Percentiles rank a stretch among this genome's conserved stretches.
These are phyloP conservation scores for Holacanthus passer DNA, from an alignment of 2,113 vertebrate genomes.

Conservation along the genomic window DNA sequence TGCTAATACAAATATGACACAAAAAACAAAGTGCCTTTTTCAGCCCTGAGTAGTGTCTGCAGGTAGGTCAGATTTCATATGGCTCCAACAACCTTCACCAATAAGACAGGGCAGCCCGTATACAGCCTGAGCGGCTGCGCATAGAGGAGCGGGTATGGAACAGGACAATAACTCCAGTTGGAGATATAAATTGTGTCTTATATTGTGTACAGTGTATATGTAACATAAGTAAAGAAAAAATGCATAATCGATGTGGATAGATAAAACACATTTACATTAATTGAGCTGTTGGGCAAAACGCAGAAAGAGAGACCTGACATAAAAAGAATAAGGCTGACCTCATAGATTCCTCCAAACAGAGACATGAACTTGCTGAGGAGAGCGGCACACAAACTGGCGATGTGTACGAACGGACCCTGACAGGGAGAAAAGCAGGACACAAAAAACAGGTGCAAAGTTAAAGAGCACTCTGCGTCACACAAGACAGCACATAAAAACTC, in stretches of 20 bases:
- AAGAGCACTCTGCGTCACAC: not conserved
- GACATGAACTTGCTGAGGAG: conserved; percentile 98
- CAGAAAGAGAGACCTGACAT: not conserved
- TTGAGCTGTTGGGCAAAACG: not conserved
- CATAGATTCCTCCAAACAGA: conserved; percentile 96
- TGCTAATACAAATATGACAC: too few relatives aligned
- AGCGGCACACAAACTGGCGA: conserved; percentile 95
- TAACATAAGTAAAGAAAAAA: not conserved
- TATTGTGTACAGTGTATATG: too few relatives aligned
- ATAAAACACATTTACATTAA: not conserved
- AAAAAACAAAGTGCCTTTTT: too few relatives aligned
- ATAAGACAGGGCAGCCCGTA: not conserved
- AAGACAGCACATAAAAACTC: not conserved
- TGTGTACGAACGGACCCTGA: conserved; percentile 97
- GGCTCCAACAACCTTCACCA: not conserved
- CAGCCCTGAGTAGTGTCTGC: not conserved
- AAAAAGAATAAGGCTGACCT: conserved; percentile 83
- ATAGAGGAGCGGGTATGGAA: not conserved
- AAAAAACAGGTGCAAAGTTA: not conserved
- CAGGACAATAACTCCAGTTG: not conserved
- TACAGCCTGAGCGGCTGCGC: not conserved
- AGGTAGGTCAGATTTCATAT: not conserved
- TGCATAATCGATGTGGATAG: not conserved
- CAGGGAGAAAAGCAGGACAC: not conserved
- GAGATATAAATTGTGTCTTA: not conserved